Conservation (phyloP, 2,113 vertebrate species). For the Panthera leo region DNA sequence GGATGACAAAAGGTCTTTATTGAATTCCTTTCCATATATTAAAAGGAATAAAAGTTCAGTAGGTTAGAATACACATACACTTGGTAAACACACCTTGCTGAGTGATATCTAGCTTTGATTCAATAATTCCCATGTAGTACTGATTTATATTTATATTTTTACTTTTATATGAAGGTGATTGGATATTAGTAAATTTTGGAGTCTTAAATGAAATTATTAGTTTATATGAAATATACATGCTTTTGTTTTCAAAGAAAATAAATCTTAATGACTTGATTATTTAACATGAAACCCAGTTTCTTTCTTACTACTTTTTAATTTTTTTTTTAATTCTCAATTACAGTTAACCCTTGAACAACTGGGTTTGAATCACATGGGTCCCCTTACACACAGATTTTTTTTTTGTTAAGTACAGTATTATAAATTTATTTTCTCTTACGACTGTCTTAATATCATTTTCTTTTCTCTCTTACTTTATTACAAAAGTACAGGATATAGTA, state of each 20-base stretch:
- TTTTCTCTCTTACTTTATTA: background rate
- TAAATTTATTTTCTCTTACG: background rate
- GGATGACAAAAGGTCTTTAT: background rate
- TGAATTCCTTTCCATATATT: background rate
- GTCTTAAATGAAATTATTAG: background rate
- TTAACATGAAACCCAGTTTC: background rate
- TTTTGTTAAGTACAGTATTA: background rate
- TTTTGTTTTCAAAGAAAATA: background rate
- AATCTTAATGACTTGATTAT: background rate
- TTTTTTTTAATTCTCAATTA: background rate
- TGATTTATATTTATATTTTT: conserved; percentile 7
- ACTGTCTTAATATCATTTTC: background rate
- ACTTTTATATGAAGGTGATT: background rate
- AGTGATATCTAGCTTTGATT: background rate
- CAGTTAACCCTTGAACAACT: background rate
- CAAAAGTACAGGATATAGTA: background rate
- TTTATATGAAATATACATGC: background rate
- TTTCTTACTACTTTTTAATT: background rate
- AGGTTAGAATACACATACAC: background rate
- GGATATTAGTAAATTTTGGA: background rate
- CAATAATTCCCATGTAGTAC: background rate
- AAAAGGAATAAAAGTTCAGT: background rate
- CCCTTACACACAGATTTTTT: background rate
- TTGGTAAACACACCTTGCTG: background rate
- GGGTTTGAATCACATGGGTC: background rate